Evolutionary conservation across 1,140 invertebrate genomes (phyloP), one percentile per base, ranked within the genome.

Genomic region (Lepidurus arcticus): DNA sequence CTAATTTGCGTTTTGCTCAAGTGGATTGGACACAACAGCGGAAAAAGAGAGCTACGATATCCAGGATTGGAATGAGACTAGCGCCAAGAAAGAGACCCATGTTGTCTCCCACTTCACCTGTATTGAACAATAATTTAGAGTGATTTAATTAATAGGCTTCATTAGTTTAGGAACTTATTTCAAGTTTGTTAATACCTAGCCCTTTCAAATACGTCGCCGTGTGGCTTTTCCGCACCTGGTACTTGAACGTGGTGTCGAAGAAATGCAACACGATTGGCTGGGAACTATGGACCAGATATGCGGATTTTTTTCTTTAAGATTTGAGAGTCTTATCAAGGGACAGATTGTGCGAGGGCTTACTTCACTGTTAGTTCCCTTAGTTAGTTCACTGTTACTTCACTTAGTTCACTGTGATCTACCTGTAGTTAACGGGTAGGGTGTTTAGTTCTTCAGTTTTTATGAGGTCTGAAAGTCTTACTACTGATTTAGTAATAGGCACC

Each of bases 101-200:
- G 24, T 76, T 76, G 44, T 44, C 75, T 3, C 75, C 75, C 43
- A 76, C 43, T 76, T 76, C 75, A 76, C 75, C 75, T 76, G 24
- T 16, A 65, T 9, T 13, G 21, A 7, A 65, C 53, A 7, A 47
- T 65, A n/a, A 65, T 65, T 65, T 24, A 16, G n/a, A 75, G 6
- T 5, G 7, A 42, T 42, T 11, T 13, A 7, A 44, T 75, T 10
- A 16, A n/a, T 16, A 7, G 21, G 21, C 53, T 65, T 65, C 7
- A n/a, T 7, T 7, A 65, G 45, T 47, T 47, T 7, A 65, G 16
- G 8, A 65, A 13, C 6, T 16, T 16, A 13, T 65, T 21, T 7
- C 13, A 21, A 65, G 21, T 4, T n/a, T n/a, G n/a, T 5, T n/a
- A 0, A 1, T 65, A 65, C 53, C 53, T 65, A 65, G 13, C 6